Evolutionary conservation across 2,797 vertebrate species (phyloP).

Genomic region (Acanthiza pusilla): DNA sequence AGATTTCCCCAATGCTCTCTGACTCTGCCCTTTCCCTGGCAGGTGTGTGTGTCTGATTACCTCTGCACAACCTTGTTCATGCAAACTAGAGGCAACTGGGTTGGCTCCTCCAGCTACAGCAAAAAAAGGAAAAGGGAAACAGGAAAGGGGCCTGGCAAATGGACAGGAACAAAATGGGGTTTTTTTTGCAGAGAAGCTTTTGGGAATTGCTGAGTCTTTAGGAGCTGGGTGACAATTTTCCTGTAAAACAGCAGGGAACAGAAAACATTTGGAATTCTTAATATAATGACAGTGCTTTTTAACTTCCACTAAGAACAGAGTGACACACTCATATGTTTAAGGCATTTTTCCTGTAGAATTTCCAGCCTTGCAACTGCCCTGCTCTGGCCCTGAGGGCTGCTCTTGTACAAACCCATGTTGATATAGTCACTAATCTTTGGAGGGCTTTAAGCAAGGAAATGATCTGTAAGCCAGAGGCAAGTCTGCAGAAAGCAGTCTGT

Average conservation of each 20-base stretch:
- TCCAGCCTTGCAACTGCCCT: background rate
- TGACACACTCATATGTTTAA: background rate
- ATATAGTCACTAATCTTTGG: constrained; percentile 11
- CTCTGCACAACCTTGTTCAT: background rate
- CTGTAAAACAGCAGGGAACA: background rate
- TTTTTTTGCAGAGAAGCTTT: background rate
- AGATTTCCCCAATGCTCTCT: background rate
- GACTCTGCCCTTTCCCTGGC: background rate
- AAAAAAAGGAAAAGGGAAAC: background rate
- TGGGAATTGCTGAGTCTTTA: background rate
- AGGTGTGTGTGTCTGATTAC: background rate
- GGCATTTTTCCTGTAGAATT: background rate
- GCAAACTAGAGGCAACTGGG: background rate
- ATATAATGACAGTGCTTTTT: background rate
- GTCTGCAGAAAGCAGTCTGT: background rate
- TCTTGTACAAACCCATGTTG: background rate
- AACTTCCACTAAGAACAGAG: background rate
- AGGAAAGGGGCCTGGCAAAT: background rate
- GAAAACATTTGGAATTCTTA: background rate
- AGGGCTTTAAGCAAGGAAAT: constrained; percentile 1
- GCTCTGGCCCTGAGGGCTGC: background rate
- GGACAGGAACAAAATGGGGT: background rate
- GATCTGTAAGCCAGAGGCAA: background rate
- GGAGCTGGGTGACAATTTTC: background rate
- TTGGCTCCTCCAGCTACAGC: background rate